Base-by-base conservation (phyloP, 2,797 vertebrate species). In the Nothura maculosa region DNA sequence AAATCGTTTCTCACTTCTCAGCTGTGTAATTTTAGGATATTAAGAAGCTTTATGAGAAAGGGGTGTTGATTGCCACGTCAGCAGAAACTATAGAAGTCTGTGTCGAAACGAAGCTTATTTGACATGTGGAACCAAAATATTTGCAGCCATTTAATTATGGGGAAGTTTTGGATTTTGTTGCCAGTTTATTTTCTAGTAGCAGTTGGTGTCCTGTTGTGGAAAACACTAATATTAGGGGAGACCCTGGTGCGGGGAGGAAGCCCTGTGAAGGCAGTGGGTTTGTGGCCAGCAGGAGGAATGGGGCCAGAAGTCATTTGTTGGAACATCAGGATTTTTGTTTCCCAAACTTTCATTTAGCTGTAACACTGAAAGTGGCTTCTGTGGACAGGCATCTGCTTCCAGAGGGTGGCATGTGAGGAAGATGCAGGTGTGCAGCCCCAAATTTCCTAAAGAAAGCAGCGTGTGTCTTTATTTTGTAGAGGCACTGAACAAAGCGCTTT, bases 61-160 rank as follows among this genome's bases (percentile, higher is more conserved):
- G 85, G 73, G 76, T 87, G 94, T 63, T 86, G 96, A 96, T 96
- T 97, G 97, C 97, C 95, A 95, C 96, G 92, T 97, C 96, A 97
- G 94, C 9, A 2, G 96, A 97, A 97, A 97, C 85, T 96, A 94
- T 93, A 96, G 95, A 97, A 91, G 85, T 87, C 93, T 96, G 12
- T 95, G 96, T 97, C 96, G 96, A 95, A 96, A 96, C 81, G 43
- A 93, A 97, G 91, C 92, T 96, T 95, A 85, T 98, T 97, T 97
- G 97, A 97, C 97, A 91, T 96, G 92, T 9, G 19, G 94, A 95
- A 93, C 91, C 68, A 77, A 92, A 95, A 66, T 85, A 87, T 96
- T 96, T 81, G 82, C 94, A 96, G 90, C 95, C 68, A 79, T 77
- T 78, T 84, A 83, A 93, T 19, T 82, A 91, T 85, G 85, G 93